Conservation (phyloP, 2,888 invertebrate genomes). For the Pseudoips prasinana region DNA sequence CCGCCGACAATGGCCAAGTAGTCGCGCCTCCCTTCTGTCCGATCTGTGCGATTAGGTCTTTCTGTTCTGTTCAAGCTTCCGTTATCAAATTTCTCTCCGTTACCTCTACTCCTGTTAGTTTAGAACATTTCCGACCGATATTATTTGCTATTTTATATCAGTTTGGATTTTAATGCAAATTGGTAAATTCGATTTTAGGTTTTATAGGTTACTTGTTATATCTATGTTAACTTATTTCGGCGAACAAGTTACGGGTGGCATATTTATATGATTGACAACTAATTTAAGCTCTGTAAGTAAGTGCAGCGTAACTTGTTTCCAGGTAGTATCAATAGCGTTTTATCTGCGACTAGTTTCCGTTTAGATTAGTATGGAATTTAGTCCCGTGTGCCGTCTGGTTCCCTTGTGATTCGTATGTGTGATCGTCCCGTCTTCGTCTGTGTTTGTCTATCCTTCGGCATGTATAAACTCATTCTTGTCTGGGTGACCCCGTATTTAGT, state of each 20-base stretch:
- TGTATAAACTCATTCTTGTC: conserved; percentile 40
- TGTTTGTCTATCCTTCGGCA: conserved; percentile 53
- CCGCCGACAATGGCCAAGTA: conserved; percentile 77
- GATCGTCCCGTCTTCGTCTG: conserved; percentile 39
- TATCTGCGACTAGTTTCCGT: conserved; percentile 42
- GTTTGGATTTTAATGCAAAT: conserved; percentile 39
- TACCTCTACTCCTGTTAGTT: conserved; percentile 68
- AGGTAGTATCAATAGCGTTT: conserved; percentile 48
- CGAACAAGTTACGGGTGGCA: conserved; percentile 49
- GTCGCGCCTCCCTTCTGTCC: conserved; percentile 79
- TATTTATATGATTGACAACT: too few species aligned
- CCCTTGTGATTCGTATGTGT: conserved; percentile 43
- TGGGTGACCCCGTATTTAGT: conserved; percentile 51
- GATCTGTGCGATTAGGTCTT: conserved; percentile 78
- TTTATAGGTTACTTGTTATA: conserved; percentile 33
- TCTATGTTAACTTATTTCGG: conserved; percentile 33
- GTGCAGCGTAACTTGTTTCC: conserved; percentile 52
- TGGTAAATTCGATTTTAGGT: conserved; percentile 37
- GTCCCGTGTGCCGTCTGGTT: conserved; percentile 49
- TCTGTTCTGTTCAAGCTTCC: conserved; percentile 76
- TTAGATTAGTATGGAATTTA: conserved; percentile 55
- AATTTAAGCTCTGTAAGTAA: neutral
- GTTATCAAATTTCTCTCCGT: conserved; percentile 46
- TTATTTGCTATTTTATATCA: conserved; percentile 47
- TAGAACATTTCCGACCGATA: conserved; percentile 49